Conservation (phyloP, 2,797 vertebrate species). For the Benthosema pterotum region DNA sequence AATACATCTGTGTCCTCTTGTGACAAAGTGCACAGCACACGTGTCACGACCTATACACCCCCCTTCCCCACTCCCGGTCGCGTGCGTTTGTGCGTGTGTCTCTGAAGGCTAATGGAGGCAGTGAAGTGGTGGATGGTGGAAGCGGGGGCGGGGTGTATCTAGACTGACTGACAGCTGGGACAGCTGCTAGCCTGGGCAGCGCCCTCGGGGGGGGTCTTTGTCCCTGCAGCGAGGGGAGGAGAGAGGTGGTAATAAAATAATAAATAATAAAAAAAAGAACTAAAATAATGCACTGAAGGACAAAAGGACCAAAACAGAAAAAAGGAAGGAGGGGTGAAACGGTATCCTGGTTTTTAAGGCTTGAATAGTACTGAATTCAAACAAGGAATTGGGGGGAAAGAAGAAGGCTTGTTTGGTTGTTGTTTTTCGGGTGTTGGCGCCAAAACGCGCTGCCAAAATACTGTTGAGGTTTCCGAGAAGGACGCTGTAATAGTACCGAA, state of each 20-base stretch:
- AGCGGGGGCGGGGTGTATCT: slow-evolving; percentile 22
- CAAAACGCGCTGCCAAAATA: slow-evolving; percentile 49
- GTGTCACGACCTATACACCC: slow-evolving; percentile 29
- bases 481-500: too few species aligned
- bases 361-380: slow-evolving; percentile 44
- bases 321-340: slow-evolving; percentile 31
- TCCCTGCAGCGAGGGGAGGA: slow-evolving; percentile 45
- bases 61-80: too few species aligned
- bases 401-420: background rate
- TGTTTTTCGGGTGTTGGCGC: too few species aligned
- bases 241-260: slow-evolving; percentile 42
- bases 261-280: too few species aligned
- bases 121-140: slow-evolving; percentile 20
- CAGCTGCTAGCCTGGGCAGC: slow-evolving; percentile 48
- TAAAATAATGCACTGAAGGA: slow-evolving; percentile 47
- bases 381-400: slow-evolving; percentile 16
- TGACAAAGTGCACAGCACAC: slow-evolving; percentile 17
- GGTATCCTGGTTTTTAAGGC: slow-evolving; percentile 35
- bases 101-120: slow-evolving; percentile 28
- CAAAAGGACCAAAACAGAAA: slow-evolving; percentile 17
- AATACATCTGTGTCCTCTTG: slow-evolving; percentile 7
- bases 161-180: slow-evolving; percentile 48
- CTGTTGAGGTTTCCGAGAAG: slow-evolving; percentile 19
- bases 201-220: slow-evolving; percentile 54
- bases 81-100: background rate